A percentile compares a stretch with the other conserved stretches of the same genome.
These are phyloP conservation scores for Typhlichthys eigenmanni DNA, from an alignment of 2,797 vertebrate species.

Conservation along the genomic window DNA sequence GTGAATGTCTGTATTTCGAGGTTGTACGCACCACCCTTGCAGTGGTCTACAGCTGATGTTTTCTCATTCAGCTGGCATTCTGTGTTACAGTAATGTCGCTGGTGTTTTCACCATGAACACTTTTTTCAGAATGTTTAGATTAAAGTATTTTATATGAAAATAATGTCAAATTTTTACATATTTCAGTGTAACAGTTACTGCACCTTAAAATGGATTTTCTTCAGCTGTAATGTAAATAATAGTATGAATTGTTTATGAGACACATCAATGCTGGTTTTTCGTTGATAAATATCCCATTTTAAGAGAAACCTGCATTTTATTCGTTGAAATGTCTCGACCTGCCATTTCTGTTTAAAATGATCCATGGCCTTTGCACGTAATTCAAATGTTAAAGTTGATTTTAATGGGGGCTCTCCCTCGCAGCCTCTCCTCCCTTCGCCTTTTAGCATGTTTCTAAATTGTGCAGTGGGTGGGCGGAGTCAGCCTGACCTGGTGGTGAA, in stretches of 20 bases:
- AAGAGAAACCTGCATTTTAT: neutral
- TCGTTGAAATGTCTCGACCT: neutral
- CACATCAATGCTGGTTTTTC: no score
- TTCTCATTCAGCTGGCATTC: slow-evolving; percentile 32
- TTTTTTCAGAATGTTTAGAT: slow-evolving; percentile 65
- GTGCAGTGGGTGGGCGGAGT: no score
- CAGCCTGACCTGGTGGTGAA: no score
- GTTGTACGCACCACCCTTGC: slow-evolving; percentile 40
- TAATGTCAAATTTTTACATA: neutral
- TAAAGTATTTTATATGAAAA: slow-evolving; percentile 67
- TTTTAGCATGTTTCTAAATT: no score
- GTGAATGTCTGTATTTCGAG: slow-evolving; percentile 33
- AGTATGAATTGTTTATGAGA: neutral
- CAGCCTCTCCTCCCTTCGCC: no score
- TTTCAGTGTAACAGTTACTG: no score
- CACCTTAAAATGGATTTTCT: neutral
- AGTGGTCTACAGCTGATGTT: slow-evolving; percentile 25
- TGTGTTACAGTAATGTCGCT: slow-evolving; percentile 28
- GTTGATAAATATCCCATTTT: no score
- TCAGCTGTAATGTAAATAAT: neutral
- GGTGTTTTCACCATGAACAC: slow-evolving; percentile 42
- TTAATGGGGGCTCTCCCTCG: no score
- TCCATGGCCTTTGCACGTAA: no score
- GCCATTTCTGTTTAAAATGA: no score
- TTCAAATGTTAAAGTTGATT: no score